phyloP scores from a whole-genome alignment of 2,888 invertebrate species.

The Coelopa pilipes region DNA sequence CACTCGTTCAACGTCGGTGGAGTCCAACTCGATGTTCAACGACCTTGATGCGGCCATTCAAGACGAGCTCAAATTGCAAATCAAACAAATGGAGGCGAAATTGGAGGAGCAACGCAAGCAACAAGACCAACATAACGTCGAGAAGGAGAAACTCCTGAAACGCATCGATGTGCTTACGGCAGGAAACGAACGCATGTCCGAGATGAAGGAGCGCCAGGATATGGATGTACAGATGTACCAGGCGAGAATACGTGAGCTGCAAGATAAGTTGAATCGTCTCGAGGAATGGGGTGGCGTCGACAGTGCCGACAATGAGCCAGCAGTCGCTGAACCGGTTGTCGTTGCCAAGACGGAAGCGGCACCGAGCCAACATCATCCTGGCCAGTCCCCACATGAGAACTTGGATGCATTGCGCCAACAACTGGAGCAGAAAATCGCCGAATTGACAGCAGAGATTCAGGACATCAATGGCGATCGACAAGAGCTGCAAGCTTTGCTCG shows the following conservation, averaged over 20 bases:
- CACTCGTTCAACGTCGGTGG: constrained; percentile 50
- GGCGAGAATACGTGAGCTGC: constrained; percentile 77
- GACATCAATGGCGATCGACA: constrained; percentile 74
- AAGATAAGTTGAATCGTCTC: constrained; percentile 73
- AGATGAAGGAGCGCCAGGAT: constrained; percentile 85
- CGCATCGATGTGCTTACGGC: constrained; percentile 79
- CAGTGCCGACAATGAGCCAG: not conserved
- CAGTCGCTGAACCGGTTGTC: not conserved
- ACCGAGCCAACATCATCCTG: not conserved
- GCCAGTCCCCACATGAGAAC: not conserved
- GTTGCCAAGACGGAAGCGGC: not conserved
- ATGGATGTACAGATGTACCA: constrained; percentile 79
- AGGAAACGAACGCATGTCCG: constrained; percentile 81
- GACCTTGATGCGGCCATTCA: constrained; percentile 82
- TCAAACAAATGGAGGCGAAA: constrained; percentile 74
- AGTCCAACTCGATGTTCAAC: constrained; percentile 60
- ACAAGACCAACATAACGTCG: constrained; percentile 72
- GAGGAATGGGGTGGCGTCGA: constrained; percentile 66
- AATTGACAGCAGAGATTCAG: constrained; percentile 70
- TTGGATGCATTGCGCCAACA: not conserved
- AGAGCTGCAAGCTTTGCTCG: constrained; percentile 71
- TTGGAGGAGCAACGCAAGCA: constrained; percentile 72
- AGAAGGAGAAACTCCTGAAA: constrained; percentile 77
- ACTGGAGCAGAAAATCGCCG: constrained; percentile 62
- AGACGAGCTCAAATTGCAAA: constrained; percentile 80